phyloP scores from a whole-genome alignment of 2,888 invertebrate species.

The Noctuana brunneofusca region DNA sequence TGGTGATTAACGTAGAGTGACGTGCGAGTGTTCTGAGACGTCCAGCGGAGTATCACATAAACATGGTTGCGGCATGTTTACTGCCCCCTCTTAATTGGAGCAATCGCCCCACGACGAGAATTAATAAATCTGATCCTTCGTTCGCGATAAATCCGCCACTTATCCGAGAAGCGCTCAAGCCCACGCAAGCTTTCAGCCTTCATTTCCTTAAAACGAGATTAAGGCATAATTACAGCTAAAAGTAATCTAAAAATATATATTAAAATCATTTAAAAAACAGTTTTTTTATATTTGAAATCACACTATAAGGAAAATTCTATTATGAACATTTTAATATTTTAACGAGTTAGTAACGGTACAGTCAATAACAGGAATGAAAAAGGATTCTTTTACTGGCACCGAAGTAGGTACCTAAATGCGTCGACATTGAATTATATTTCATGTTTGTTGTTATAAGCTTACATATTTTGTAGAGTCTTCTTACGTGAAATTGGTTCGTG shows the following conservation, averaged over 20 bases:
- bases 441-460: not conserved
- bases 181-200: slow-evolving; percentile 44
- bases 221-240: not conserved
- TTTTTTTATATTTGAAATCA: no score
- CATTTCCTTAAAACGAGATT: slow-evolving; percentile 18
- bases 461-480: slow-evolving; percentile 31
- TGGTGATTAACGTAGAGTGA: slow-evolving; percentile 56
- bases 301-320: no score
- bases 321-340: no score
- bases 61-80: slow-evolving; percentile 69
- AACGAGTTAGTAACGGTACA: no score
- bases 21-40: slow-evolving; percentile 49
- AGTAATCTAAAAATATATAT: no score
- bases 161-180: slow-evolving; percentile 55
- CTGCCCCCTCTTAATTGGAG: slow-evolving; percentile 74
- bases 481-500: slow-evolving; percentile 54
- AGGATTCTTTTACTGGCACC: no score
- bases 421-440: not conserved
- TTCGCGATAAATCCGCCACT: slow-evolving; percentile 60
- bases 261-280: no score
- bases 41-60: slow-evolving; percentile 54
- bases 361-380: no score
- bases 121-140: slow-evolving; percentile 72
- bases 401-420: no score
- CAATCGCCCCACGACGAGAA: slow-evolving; percentile 70